phyloP scores from a whole-genome alignment of 2,888 invertebrate genomes.

The Gerris lacustris region DNA sequence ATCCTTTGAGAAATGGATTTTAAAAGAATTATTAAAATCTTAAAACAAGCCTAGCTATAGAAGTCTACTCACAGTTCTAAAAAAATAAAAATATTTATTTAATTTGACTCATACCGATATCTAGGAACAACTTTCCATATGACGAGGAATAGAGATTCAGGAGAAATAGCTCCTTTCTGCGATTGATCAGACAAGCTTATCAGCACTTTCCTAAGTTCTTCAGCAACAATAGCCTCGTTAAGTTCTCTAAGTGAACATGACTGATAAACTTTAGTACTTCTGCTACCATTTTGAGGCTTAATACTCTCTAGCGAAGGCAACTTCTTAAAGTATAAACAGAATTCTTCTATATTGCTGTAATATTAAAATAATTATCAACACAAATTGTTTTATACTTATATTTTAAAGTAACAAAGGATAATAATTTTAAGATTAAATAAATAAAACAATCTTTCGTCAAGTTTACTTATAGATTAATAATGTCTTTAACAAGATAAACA shows the following conservation, averaged over 20 bases:
- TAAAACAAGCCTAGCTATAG: too few species aligned
- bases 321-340: conserved; percentile 67
- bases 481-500: neutral
- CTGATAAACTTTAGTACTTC: conserved; percentile 46
- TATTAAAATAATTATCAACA: too few species aligned
- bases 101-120: conserved; percentile 42
- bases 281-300: conserved; percentile 36
- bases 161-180: conserved; percentile 64
- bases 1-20: too few species aligned
- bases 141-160: conserved; percentile 65
- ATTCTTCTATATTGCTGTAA: conserved; percentile 65
- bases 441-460: too few species aligned
- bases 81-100: too few species aligned
- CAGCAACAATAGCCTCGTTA: conserved; percentile 60
- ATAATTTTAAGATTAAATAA: too few species aligned
- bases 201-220: conserved; percentile 65
- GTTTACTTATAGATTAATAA: too few species aligned
- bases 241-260: conserved; percentile 49
- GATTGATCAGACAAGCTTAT: conserved; percentile 54
- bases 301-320: conserved; percentile 53
- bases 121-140: conserved; percentile 76
- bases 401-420: too few species aligned
- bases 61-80: too few species aligned
- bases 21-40: too few species aligned
- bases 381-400: too few species aligned